These are phyloP conservation scores for Mastacembelus armatus DNA, from an alignment of 2,797 vertebrate genomes.

Conservation along the genomic window DNA sequence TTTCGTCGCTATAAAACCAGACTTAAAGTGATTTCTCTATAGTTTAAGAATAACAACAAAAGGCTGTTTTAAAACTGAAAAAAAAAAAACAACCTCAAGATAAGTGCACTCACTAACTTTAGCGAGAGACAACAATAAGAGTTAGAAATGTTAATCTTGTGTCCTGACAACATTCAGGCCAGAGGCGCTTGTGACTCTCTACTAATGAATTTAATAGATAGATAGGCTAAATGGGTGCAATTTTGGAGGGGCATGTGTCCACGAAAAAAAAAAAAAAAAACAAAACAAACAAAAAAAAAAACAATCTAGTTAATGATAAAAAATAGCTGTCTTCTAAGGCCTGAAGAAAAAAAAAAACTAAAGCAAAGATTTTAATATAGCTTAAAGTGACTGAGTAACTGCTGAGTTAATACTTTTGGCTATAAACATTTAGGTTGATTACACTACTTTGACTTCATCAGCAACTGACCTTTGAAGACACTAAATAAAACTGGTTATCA, in stretches of 20 bases:
- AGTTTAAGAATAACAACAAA: constrained; percentile 5
- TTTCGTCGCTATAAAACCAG: not conserved
- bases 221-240: constrained; percentile 44
- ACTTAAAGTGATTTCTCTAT: not conserved
- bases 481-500: constrained; percentile 80
- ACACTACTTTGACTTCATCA: constrained; percentile 80
- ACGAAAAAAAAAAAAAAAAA: constrained; percentile 39
- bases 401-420: constrained; percentile 75
- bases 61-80: not conserved
- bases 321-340: constrained; percentile 47
- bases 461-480: constrained; percentile 81
- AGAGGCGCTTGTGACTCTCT: constrained; percentile 31
- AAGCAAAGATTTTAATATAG: constrained; percentile 43
- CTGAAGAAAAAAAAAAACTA: constrained; percentile 40
- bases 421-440: constrained; percentile 78
- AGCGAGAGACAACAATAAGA: not conserved
- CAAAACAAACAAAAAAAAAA: constrained; percentile 43
- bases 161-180: constrained; percentile 38
- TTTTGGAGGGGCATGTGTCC: constrained; percentile 44
- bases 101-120: not conserved
- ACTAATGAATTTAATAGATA: constrained; percentile 47
- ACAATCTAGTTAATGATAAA: constrained; percentile 61
- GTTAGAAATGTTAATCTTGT: constrained; percentile 40
- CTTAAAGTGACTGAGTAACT: constrained; percentile 68
- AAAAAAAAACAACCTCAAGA: not conserved